Conservation (phyloP, 2,113 vertebrate genomes). For the Burhinus bistriatus region DNA sequence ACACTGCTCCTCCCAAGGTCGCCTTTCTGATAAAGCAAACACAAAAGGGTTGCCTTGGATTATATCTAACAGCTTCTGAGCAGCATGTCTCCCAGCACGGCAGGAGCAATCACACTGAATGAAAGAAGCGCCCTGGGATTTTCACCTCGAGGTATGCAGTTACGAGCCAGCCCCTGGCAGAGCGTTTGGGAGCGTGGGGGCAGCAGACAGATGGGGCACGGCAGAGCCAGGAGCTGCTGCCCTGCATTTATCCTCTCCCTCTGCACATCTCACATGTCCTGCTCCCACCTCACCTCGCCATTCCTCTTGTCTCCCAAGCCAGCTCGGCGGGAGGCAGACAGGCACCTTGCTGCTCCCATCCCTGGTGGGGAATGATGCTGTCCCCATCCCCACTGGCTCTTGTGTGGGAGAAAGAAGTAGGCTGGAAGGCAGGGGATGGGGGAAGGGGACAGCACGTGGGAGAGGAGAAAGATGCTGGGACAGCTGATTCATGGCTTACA, state of each 20-base stretch:
- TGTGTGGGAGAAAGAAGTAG: neutral
- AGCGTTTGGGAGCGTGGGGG: neutral
- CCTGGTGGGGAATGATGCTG: neutral
- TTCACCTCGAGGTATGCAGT: neutral
- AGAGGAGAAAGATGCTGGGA: neutral
- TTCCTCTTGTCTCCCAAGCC: neutral
- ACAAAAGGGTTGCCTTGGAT: neutral
- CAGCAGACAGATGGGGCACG: neutral
- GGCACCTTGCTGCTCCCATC: neutral
- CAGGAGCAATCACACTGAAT: neutral
- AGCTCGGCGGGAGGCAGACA: neutral
- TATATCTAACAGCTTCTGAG: neutral
- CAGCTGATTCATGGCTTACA: neutral
- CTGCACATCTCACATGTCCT: neutral
- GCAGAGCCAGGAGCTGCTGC: neutral
- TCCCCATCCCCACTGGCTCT: neutral
- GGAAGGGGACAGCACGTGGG: neutral
- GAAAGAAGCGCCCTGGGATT: neutral
- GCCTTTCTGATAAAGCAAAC: conserved; percentile 25
- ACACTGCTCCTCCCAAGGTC: neutral
- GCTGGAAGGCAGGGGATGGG: neutral
- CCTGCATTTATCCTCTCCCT: neutral
- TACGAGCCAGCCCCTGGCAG: neutral
- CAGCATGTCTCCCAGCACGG: neutral
- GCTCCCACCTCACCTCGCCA: neutral